Evolutionary conservation across 2,888 invertebrate species (phyloP), one percentile per base, ranked within the genome.

Genomic region (Drosophila leonis): DNA sequence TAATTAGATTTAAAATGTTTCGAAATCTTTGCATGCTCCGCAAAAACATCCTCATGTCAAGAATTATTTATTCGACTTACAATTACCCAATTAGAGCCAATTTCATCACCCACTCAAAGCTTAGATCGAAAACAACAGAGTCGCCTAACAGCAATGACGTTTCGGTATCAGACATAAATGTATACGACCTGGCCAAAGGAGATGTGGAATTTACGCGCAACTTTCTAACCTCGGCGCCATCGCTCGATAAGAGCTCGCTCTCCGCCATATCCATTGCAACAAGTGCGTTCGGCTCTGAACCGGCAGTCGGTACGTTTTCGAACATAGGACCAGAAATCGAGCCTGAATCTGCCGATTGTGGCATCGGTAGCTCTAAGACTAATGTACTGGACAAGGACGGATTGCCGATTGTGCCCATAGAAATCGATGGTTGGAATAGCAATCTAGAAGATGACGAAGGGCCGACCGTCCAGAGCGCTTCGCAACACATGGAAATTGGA

Each of bases 381-480:
- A 27, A 29, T 10, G 39, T 87, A 0, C 2, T 74, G 9, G 84
- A 73, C 20, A 46, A 33, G 2, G 73, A 83, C n/a, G 85, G 88
- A 0, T 42, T 46, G 54, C 85, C 80, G n/a, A 66, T 86, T 41
- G 70, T 77, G 2, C 80, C 85, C 12, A 78, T 86, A 4, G 85
- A 88, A 44, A 86, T 86, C 13, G 82, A 88, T 60, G 88, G 86
- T 4, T 86, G 82, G 83, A 80, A 61, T 12, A 68, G 73, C 42
- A 42, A 46, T 0, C 62, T 51, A 0, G 59, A 70, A 0, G 59
- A 70, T 0, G 69, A 70, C 0, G 61, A 68, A 0, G 76, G 70
- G 18, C 72, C 69, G 13, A 80, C 80, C 1, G 73, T 84, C 12
- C 85, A 82, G 20, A 59, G 51, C 6, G 46, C 42, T 5, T 27